Evolutionary conservation across 2,888 invertebrate species (phyloP), one percentile per base, ranked within the genome.

Genomic region (Phasia obesa): DNA sequence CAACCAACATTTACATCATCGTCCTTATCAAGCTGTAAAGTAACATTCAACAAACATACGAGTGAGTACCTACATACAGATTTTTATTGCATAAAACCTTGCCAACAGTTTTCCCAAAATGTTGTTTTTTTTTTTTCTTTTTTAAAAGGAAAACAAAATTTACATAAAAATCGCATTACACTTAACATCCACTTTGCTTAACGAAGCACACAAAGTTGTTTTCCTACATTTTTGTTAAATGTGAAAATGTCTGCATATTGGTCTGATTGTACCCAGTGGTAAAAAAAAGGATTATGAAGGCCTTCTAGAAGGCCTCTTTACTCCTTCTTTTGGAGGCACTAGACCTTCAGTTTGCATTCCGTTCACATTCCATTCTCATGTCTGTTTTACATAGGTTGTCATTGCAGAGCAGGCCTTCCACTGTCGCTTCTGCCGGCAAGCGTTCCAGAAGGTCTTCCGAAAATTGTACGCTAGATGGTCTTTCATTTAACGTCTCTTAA

Each of bases 121-220:
- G n/a, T n/a, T n/a, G n/a, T 19, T 44, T 13, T 35, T 25, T 17
- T 62, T 60, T 23, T 76, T 44, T 35, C 44, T 60, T 71, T 73
- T 73, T 70, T 7, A 35, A 15, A 17, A n/a, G n/a, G n/a, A n/a
- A 75, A 83, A 67, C 55, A 85, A 89, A 89, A 90, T 90, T 90
- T 90, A 90, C 90, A 90, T 90, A 90, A 90, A 90, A 90, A 90
- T 90, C 90, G 90, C 90, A 90, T 90, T 90, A 90, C 90, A 90
- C 90, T 90, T 90, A 90, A 90, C 90, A 90, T 90, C 91, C 90
- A 90, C 90, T 90, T 90, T 90, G 90, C 88, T 90, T 90, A 90
- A 90, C 91, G 91, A 90, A 90, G 90, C 90, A 87, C 85, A 86
- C 84, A 86, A 85, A 85, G 80, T 85, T 85, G 69, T 85, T 85